Conservation (phyloP, 2,797 vertebrate species). For the Vireo griseus region DNA sequence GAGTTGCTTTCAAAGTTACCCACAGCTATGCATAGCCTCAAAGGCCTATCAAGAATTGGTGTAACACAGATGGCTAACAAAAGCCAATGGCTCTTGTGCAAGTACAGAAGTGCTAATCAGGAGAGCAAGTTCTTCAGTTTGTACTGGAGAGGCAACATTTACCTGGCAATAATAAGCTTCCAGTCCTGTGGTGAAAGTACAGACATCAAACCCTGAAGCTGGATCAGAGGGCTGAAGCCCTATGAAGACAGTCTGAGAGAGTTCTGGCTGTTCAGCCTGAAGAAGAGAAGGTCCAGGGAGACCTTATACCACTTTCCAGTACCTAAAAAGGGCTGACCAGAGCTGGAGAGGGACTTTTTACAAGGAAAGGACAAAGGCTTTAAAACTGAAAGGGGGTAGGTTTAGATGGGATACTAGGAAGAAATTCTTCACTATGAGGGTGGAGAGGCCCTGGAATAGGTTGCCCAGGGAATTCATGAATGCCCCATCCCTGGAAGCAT, state of each 20-base stretch:
- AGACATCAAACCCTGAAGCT: not conserved
- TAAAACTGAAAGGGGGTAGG: not conserved
- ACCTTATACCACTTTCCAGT: not conserved
- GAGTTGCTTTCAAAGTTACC: not conserved
- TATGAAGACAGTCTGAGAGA: not conserved
- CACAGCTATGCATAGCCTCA: not conserved
- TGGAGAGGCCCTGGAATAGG: not conserved
- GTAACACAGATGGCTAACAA: not conserved
- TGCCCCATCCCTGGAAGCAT: not conserved
- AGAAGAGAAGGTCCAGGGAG: not conserved
- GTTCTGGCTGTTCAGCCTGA: not conserved
- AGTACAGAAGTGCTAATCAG: not conserved
- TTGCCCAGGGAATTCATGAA: not conserved
- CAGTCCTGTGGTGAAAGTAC: not conserved
- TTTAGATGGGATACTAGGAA: not conserved
- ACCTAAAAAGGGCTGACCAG: not conserved
- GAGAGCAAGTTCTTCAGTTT: not conserved
- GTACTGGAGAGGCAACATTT: not conserved
- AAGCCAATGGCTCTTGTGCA: not conserved
- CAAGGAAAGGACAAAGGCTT: not conserved
- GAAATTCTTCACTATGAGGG: not conserved
- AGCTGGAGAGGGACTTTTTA: not conserved
- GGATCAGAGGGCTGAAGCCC: not conserved
- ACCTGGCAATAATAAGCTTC: not conserved
- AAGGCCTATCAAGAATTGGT: fast-evolving